phyloP scores from a whole-genome alignment of 2,888 invertebrate species.

The Eilema griseolum region DNA sequence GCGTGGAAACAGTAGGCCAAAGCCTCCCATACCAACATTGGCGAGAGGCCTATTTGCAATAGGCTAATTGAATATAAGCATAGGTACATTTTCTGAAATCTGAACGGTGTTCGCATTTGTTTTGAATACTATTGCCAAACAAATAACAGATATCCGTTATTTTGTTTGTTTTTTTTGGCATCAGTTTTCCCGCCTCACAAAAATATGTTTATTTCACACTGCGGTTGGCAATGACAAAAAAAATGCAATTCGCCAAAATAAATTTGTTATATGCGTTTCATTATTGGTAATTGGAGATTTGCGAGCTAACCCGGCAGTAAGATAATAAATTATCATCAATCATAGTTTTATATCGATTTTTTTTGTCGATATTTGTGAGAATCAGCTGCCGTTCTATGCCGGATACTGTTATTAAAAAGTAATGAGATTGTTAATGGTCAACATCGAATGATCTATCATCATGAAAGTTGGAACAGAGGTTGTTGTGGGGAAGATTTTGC shows the following conservation, averaged over 20 bases:
- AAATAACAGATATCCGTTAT: background rate
- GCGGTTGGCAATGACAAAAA: background rate
- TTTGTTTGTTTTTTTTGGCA: background rate
- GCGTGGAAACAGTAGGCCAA: too few relatives aligned
- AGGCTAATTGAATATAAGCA: too few relatives aligned
- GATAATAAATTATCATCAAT: background rate
- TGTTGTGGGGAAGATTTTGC: background rate
- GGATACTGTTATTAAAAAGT: background rate
- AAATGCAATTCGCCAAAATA: conserved; percentile 2
- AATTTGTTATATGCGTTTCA: background rate
- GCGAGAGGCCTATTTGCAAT: too few relatives aligned
- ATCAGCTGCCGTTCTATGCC: background rate
- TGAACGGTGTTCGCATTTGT: background rate
- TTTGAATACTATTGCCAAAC: background rate
- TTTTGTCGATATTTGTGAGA: background rate
- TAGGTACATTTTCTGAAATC: background rate
- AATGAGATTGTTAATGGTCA: background rate
- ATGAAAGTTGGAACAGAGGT: background rate
- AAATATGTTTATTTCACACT: background rate
- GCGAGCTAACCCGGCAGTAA: background rate
- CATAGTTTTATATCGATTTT: background rate
- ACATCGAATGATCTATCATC: background rate
- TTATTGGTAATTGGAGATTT: background rate
- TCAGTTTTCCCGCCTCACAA: background rate
- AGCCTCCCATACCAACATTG: too few relatives aligned